A percentile compares a stretch with the other conserved stretches of the same genome.
Evolutionary conservation across 2,888 invertebrate genomes (phyloP).

Genomic region (Tinea pellionella): DNA sequence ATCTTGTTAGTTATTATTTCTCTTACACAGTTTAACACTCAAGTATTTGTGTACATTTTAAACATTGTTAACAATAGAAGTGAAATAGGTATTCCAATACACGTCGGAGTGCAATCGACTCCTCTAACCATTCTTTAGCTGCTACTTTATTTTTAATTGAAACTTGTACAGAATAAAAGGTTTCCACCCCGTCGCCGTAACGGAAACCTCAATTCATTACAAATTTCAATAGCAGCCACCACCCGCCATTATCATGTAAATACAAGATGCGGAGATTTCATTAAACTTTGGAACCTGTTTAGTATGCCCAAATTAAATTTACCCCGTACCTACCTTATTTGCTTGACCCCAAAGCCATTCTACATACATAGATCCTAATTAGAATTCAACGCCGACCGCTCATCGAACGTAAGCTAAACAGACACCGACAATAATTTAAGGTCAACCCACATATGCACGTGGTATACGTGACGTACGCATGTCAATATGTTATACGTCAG

Average conservation of each 20-base stretch:
- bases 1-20: background rate
- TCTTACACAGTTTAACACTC: too few relatives aligned
- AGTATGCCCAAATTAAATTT: conserved; percentile 15
- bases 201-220: conserved; percentile 10
- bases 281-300: conserved; percentile 15
- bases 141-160: conserved; percentile 5
- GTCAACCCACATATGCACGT: too few relatives aligned
- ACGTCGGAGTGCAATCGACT: background rate
- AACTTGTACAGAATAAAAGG: conserved; percentile 1
- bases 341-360: background rate
- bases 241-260: conserved; percentile 15
- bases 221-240: conserved; percentile 10
- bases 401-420: background rate
- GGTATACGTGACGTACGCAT: too few relatives aligned
- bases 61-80: background rate
- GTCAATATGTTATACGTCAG: too few relatives aligned
- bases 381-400: conserved; percentile 3
- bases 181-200: background rate
- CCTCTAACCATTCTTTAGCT: background rate
- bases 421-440: background rate
- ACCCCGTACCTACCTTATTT: conserved; percentile 8
- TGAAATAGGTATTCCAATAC: background rate
- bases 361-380: conserved; percentile 6
- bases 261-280: conserved; percentile 14
- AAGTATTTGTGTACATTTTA: too few relatives aligned